Conservation (phyloP, 2,888 invertebrate genomes). For the Hybos culiciformis region DNA sequence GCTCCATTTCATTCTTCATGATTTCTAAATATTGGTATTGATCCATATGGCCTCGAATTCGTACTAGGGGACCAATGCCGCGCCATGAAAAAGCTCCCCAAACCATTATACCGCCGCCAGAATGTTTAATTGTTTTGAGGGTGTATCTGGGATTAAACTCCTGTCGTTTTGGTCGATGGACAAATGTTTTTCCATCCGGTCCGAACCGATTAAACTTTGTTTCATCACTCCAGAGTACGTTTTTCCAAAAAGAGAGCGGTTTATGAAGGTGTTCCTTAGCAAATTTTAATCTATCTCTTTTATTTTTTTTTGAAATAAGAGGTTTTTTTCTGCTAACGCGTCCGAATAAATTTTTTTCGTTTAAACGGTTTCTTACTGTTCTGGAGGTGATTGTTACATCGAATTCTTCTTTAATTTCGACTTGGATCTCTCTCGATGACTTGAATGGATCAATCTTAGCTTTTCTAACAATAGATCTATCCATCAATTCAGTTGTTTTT, state of each 20-base stretch:
- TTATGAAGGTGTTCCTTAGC: background rate
- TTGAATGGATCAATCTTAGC: background rate
- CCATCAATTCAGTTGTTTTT: background rate
- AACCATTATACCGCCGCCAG: conserved; percentile 4
- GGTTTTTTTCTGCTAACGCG: conserved; percentile 1
- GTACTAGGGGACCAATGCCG: conserved; percentile 4
- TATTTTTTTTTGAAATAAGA: background rate
- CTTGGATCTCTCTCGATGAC: background rate
- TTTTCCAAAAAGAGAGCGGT: background rate
- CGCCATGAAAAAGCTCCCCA: conserved; percentile 3
- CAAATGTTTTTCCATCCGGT: background rate
- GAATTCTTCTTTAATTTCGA: background rate
- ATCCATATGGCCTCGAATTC: conserved; percentile 7
- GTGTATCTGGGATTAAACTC: background rate
- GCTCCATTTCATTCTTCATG: background rate
- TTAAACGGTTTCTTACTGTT: background rate
- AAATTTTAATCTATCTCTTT: background rate
- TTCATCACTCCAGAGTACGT: conserved; percentile 4
- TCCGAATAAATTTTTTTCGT: background rate
- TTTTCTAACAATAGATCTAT: background rate
- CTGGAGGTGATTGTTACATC: background rate
- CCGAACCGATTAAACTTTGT: conserved; percentile 2
- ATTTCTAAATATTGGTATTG: conserved; percentile 3
- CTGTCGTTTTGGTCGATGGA: background rate
- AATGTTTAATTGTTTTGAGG: conserved; percentile 3